Evolutionary conservation across 2,888 invertebrate genomes (phyloP), one percentile per base, ranked within the genome.

Genomic region (Apotomis betuletana): DNA sequence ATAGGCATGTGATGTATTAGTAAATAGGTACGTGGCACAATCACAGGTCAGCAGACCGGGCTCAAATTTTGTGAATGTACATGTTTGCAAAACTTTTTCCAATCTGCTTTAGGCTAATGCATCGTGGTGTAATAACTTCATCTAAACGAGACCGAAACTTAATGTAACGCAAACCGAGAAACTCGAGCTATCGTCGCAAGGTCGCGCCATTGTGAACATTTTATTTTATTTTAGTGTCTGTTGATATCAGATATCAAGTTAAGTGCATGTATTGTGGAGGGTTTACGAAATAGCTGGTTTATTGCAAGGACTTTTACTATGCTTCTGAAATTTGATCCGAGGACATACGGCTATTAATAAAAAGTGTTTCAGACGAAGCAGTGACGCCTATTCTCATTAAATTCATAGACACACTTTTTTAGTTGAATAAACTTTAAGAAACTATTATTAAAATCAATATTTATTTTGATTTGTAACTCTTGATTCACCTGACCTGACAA

Each of bases 131-230:
- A 57, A 65, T 12, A 52, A 61, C 41, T 27, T 61, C 61, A 67
- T 67, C 67, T 57, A 46, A 36, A 55, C 38, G 27, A 64, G 60
- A 46, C 46, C 62, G 41, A 62, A 62, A 60, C 41, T 61, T 51
- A 46, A 60, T 49, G 70, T 57, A 71, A 71, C 67, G 54, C 51
- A 61, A 60, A 61, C 57, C 64, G 13, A 15, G 70, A 61, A 67
- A 71, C 27, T n/a, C 15, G 60, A 71, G 65, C 49, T 54, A 44
- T 6, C 13, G 5, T 46, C 67, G 15, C 70, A 61, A 71, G 67
- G 70, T 61, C 41, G 15, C 27, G 41, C 36, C 49, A 41, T 70
- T 70, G 70, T 70, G 70, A 61, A 61, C 65, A 67, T 41, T 10
- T 54, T 13, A 59, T 52, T 15, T 69, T 46, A 27, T 51, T 58